Evolutionary conservation across 2,797 vertebrate species (phyloP), one percentile per base, ranked within the genome.

Genomic region (Catamblyrhynchus diadema): DNA sequence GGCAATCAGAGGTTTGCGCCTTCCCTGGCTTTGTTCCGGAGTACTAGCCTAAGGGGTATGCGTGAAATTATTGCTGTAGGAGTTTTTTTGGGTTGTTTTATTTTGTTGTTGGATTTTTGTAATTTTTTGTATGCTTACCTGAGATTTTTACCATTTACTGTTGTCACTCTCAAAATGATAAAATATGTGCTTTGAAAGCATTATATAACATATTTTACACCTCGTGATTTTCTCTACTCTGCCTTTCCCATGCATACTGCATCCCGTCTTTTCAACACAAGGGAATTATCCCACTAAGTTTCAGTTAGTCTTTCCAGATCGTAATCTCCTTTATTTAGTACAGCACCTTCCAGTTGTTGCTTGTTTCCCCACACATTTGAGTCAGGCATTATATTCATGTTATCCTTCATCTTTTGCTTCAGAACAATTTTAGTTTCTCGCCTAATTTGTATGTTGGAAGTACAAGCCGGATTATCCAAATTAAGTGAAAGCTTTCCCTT

Each of bases 391-490:
- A 86, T 94, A 54, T 86, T 90, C 83, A 66, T 82, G 79, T 94
- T 94, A 96, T 94, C 93, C 93, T 93, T 96, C 87, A 96, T 96
- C 96, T 97, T 91, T 91, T 2, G 3, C 89, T 97, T 90, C 92
- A 96, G 90, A 95, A 94, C 83, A 92, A 88, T 96, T 95, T 96
- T 78, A 93, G 93, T 90, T 96, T 96, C 95, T 97, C 2, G 3
- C 87, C 96, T 96, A 96, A 97, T 96, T 96, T 95, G 91, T 95
- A 72, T 95, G 92, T 95, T 97, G 96, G 96, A 96, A 96, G 90
- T 88, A 93, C 89, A 91, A 90, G 74, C 21, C 2, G 51, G 92
- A 96, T 96, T 90, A 95, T 94, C 96, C 86, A 95, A 96, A 94
- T 93, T 93, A 92, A 93, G 82, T 3, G 9, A 96, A 95, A 94